Base-by-base conservation (phyloP, 2,113 vertebrate genomes). In the Tachysurus vachellii region DNA sequence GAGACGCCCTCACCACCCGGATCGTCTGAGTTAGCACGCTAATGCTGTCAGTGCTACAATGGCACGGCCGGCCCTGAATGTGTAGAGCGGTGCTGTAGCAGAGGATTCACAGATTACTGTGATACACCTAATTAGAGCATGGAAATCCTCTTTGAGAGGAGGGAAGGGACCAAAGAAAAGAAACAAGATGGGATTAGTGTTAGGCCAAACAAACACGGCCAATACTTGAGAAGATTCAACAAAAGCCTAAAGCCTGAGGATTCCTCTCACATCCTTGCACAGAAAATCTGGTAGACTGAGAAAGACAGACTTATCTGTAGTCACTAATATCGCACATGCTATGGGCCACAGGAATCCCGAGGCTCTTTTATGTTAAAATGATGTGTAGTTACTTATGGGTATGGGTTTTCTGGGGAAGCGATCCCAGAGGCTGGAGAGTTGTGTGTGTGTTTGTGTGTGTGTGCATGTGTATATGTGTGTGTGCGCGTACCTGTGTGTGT, bases 121-220 rank as follows among this genome's bases (percentile, higher is more conserved):
- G 94, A 94, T 95, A 91, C 93, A 95, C 91, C 88, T 93, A 94
- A 95, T 95, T 95, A 95, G 91, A 92, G 87, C 86, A 86, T 90
- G 89, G 83, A 91, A 85, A 90, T 84, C 68, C 84, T 70, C 44
- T 88, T 89, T 89, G 80, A 83, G 59, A 82, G 17, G 80, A 57
- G n/a, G 44, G 85, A 87, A 82, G 62, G 57, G 76, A 13, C 50
- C 57, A 64, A 56, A 79, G 68, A 89, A 91, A 89, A 81, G 83
- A 70, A 90, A 88, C 84, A 82, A 47, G 71, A 59, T 31, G 61
- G 77, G 86, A 86, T 84, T 87, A 86, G 80, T 85, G 73, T 88
- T 42, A 80, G 66, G 36, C 84, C 71, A 88, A 80, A 87, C 83
- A 86, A 87, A 91, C 84, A 87, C 28, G 73, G 82, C 77, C 50